Evolutionary conservation across 1,140 invertebrate genomes (phyloP), one percentile per base, ranked within the genome.

Genomic region (Drosophila azteca): DNA sequence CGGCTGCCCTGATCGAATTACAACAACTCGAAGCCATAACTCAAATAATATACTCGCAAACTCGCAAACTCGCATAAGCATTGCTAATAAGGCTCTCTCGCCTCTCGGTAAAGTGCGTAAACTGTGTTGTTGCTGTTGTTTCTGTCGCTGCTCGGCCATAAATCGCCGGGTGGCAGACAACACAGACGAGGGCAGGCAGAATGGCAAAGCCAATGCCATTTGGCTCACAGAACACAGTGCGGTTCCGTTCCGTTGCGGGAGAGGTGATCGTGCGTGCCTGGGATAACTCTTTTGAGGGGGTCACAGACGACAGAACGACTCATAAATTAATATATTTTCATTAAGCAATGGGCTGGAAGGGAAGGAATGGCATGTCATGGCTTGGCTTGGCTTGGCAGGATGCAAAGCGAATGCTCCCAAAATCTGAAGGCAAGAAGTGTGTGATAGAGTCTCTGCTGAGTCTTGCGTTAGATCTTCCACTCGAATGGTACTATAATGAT

Each of bases 311-410:
- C 43, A 53, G 49, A 72, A 65, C 77, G 62, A 54, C 61, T 70
- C 82, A 63, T 85, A 85, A 88, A 87, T 83, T 87, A 63, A 88
- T 88, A 82, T 87, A 75, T 87, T 82, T 82, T 88, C 78, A 87
- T 88, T 82, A 81, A 87, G 82, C 62, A 69, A 71, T 48, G 55
- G 49, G 60, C 20, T 13, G 31, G 45, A 41, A 22, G 31, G 50
- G 48, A 39, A 48, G 67, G 66, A 51, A 55, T 58, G 20, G 45
- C 51, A 63, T 48, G 64, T 49, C 17, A 20, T 20, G 17, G 17
- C 17, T 20, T 20, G 22, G 22, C 17, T 1, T 20, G 17, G 17
- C 17, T 20, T 20, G 22, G 22, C 2, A 24, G 53, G 24, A 63
- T 35, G 60, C 55, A 80, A 65, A 70, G 65, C 35, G 39, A 69